Evolutionary conservation across 2,797 vertebrate species (phyloP).

Genomic region (Microhierax caerulescens): DNA sequence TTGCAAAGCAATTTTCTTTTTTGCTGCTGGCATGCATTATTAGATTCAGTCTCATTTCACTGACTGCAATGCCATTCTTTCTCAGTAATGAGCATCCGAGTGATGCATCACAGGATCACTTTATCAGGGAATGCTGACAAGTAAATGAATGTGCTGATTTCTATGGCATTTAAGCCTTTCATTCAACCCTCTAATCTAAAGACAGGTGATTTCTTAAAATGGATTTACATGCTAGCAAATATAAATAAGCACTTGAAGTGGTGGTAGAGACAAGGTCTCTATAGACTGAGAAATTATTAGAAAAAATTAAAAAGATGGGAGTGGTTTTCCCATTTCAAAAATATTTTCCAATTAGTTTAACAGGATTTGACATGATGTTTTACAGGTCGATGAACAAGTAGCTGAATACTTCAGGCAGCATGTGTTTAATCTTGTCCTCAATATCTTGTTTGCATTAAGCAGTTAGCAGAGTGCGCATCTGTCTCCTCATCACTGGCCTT

Average conservation of each 20-base stretch:
- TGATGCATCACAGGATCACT: background rate
- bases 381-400: background rate
- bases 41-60: background rate
- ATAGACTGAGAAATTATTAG: background rate
- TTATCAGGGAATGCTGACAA: background rate
- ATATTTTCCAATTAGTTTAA: background rate
- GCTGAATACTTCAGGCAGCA: background rate
- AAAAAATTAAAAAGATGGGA: background rate
- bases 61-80: background rate
- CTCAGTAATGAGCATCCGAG: background rate
- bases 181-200: background rate
- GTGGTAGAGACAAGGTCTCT: background rate
- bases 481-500: background rate
- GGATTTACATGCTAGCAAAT: background rate
- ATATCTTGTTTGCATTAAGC: background rate
- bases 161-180: background rate
- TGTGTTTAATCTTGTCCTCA: background rate
- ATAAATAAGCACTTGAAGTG: background rate
- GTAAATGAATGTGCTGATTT: background rate
- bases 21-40: background rate
- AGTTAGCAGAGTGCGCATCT: background rate
- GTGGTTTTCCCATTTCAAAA: background rate
- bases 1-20: background rate
- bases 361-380: background rate
- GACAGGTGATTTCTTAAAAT: background rate